A percentile compares a stretch with the other conserved stretches of the same genome.
Evolutionary conservation across 1,140 invertebrate species (phyloP).

Genomic region (Drosophila neocordata): DNA sequence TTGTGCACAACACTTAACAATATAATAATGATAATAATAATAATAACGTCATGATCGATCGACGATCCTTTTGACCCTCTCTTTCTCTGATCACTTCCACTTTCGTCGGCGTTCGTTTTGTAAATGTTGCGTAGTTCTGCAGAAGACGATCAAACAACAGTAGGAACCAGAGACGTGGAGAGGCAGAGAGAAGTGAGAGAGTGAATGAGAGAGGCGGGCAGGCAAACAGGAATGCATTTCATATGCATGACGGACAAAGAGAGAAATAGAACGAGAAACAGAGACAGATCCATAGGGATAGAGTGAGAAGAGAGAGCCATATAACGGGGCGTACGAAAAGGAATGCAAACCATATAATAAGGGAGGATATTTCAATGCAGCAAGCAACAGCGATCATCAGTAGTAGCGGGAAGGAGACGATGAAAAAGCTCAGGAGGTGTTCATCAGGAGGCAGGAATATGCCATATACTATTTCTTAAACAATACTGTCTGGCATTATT

Average conservation of each 20-base stretch:
- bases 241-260: conserved; percentile 16
- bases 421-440: neutral
- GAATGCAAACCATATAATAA: conserved; percentile 1
- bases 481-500: conserved; percentile 46
- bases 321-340: conserved; percentile 42
- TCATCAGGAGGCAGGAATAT: neutral
- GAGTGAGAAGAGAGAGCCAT: conserved; percentile 3
- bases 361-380: conserved; percentile 3
- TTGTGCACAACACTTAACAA: conserved; percentile 10
- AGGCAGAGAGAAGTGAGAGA: conserved; percentile 26
- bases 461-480: conserved; percentile 2
- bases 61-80: conserved; percentile 22
- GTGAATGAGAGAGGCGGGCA: conserved; percentile 22
- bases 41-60: conserved; percentile 31
- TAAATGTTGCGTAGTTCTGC: conserved; percentile 76
- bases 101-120: conserved; percentile 77
- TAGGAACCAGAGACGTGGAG: conserved; percentile 25
- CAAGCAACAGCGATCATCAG: neutral
- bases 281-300: neutral
- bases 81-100: conserved; percentile 66
- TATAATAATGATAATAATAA: conserved; percentile 39
- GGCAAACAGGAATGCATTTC: conserved; percentile 32
- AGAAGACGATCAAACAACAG: conserved; percentile 37
- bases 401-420: neutral
- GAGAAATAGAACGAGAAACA: conserved; percentile 21